Evolutionary conservation across 2,888 invertebrate species (phyloP).

Genomic region (Tachina fera): DNA sequence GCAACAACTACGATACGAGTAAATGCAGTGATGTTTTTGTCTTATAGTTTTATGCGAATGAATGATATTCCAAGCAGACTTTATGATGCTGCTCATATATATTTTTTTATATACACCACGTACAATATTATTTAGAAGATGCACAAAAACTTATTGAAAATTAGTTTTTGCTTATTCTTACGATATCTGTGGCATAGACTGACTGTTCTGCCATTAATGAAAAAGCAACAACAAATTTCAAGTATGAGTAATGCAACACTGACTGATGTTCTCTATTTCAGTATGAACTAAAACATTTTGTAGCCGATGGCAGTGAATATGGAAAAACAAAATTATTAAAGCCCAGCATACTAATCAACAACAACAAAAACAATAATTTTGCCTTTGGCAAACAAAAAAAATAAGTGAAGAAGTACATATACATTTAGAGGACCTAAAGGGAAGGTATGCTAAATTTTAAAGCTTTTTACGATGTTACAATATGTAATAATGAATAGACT

Average conservation of each 20-base stretch:
- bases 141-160: constrained; percentile 45
- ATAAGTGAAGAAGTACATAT: not conserved
- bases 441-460: constrained; percentile 18
- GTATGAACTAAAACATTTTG: constrained; percentile 50
- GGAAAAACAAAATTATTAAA: constrained; percentile 54
- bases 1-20: too few species aligned
- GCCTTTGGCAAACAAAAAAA: constrained; percentile 9
- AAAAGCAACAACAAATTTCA: constrained; percentile 37
- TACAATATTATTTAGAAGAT: not conserved
- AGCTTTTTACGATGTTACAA: too few species aligned
- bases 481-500: too few species aligned
- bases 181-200: constrained; percentile 11
- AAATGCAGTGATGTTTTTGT: constrained; percentile 34
- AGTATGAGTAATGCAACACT: constrained; percentile 45
- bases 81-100: constrained; percentile 9
- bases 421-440: not conserved
- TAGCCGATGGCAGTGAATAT: constrained; percentile 67
- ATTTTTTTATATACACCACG: not conserved
- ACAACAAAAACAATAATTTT: constrained; percentile 39
- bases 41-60: constrained; percentile 28
- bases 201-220: not conserved
- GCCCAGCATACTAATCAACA: constrained; percentile 48
- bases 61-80: constrained; percentile 25
- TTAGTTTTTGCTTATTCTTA: constrained; percentile 23
- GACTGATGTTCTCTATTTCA: constrained; percentile 47